Evolutionary conservation across 2,888 invertebrate genomes (phyloP), one percentile per base, ranked within the genome.

Genomic region (Dexiosoma caninum): DNA sequence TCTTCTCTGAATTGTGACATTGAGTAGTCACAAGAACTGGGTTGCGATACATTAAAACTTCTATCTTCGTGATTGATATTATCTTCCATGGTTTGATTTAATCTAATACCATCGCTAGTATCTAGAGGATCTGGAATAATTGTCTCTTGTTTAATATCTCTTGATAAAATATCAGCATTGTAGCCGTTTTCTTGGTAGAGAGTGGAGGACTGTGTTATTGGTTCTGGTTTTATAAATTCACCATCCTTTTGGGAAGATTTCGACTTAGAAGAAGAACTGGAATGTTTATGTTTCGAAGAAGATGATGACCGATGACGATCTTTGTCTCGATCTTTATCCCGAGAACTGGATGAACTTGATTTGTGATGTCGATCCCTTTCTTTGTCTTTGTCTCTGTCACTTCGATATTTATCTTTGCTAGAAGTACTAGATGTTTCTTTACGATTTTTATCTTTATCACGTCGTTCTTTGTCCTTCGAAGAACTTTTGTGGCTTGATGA

Each of bases 11-110:
- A 94, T 85, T 94, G 93, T 51, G 95, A 94, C 89, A 95, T 84
- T 55, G 93, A 94, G 87, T 94, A 94, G 87, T 94, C 94, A 89
- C 94, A 94, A 57, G 94, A 94, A 82, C 94, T 94, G n/a, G 92
- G 92, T 80, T 89, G 92, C 85, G 90, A 93, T 86, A 90, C 91
- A 91, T 91, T 91, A 84, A 89, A 83, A 60, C 53, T 83, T 67
- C 77, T 83, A 21, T 82, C 81, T 32, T 85, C 90, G 5, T 59
- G 55, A 40, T 81, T 77, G 88, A 82, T 87, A 86, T 87, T 90
- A 89, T 87, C 80, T n/a, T 85, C 53, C 87, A 90, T 87, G 89
- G 23, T 46, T 57, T 76, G 66, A 66, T 76, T 67, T 42, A 55
- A 71, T 12, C 75, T 64, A 67, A 77, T 76, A 27, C 64, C 75